phyloP scores from a whole-genome alignment of 1,140 invertebrate genomes.

The Lepidostoma basale region DNA sequence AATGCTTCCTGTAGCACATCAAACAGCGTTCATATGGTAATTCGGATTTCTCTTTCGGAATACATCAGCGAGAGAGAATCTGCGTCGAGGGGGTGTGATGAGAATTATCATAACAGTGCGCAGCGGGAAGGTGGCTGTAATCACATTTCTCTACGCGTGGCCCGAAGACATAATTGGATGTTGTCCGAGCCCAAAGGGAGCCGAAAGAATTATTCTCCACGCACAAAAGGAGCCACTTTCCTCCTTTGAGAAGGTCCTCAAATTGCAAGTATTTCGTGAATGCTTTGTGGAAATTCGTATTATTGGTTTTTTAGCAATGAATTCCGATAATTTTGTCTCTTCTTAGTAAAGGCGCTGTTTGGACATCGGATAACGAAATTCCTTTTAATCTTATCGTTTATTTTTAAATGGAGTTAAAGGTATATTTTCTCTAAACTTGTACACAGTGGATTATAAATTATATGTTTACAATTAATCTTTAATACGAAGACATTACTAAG shows the following conservation, averaged over 20 bases:
- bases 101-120: conserved; percentile 40
- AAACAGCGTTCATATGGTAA: conserved; percentile 20
- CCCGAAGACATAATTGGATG: conserved; percentile 40
- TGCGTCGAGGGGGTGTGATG: not conserved
- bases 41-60: conserved; percentile 3
- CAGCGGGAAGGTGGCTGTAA: conserved; percentile 34
- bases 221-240: conserved; percentile 34
- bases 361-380: no score
- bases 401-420: no score
- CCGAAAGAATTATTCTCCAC: conserved; percentile 32
- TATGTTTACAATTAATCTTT: no score
- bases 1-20: conserved; percentile 18
- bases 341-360: no score
- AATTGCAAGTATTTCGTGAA: conserved; percentile 9
- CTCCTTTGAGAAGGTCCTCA: conserved; percentile 27
- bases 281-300: conserved; percentile 7
- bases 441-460: no score
- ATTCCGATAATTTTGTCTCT: no score
- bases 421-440: no score
- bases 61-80: conserved; percentile 5
- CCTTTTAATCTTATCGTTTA: no score
- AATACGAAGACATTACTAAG: no score
- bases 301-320: no score
- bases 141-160: conserved; percentile 39
- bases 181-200: conserved; percentile 36